Evolutionary conservation across 1,140 invertebrate genomes (phyloP).

Genomic region (Megalopta genalis): DNA sequence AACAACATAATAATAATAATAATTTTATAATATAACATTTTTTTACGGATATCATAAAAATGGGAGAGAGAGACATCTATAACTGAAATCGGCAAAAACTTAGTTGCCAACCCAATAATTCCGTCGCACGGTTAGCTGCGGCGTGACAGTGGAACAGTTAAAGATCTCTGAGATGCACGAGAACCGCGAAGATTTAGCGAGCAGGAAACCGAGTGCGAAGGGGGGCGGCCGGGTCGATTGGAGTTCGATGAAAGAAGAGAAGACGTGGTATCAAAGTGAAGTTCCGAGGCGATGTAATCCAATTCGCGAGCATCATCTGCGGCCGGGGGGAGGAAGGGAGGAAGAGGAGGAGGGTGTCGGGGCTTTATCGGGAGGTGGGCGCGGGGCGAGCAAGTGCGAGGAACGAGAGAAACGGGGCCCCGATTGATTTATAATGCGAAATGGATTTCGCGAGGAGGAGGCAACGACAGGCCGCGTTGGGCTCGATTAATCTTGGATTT

Average conservation of each 20-base stretch:
- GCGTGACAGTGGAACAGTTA: too few species aligned
- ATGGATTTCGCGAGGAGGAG: constrained; percentile 70
- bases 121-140: too few species aligned
- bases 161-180: too few species aligned
- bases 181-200: too few species aligned
- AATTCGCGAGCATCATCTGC: constrained; percentile 56
- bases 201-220: background rate
- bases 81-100: too few species aligned
- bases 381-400: constrained; percentile 22
- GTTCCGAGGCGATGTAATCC: constrained; percentile 49
- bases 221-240: background rate
- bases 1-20: too few species aligned
- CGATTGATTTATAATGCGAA: constrained; percentile 72
- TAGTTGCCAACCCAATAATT: too few species aligned
- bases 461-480: constrained; percentile 66
- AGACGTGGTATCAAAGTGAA: constrained; percentile 2
- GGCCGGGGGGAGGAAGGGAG: constrained; percentile 1
- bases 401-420: constrained; percentile 52
- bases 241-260: background rate
- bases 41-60: too few species aligned
- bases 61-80: too few species aligned
- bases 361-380: constrained; percentile 67
- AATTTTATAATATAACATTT: too few species aligned
- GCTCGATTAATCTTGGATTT: constrained; percentile 73
- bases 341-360: constrained; percentile 42